Conservation (phyloP, 2,888 invertebrate species). For the Himalopsyche anomala region DNA sequence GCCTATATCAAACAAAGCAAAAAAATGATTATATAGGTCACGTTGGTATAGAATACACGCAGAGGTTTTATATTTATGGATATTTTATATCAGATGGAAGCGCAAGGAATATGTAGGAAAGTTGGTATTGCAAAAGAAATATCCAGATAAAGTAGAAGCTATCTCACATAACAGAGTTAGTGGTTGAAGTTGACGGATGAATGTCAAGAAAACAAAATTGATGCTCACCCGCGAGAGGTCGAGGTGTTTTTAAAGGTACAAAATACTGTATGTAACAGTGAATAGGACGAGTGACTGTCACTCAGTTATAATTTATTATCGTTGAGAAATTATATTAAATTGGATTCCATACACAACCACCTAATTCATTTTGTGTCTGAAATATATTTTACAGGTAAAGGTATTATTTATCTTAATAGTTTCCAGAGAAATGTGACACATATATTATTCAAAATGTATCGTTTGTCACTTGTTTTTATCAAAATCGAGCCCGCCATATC, state of each 20-base stretch:
- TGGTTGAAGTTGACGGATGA: conserved; percentile 29
- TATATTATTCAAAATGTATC: no score
- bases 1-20: no score
- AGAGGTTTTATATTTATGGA: no score
- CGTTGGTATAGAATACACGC: no score
- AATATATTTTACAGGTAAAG: no score
- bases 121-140: conserved; percentile 22
- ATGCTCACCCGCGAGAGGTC: conserved; percentile 13
- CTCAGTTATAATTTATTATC: conserved; percentile 25
- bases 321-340: neutral
- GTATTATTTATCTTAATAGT: no score
- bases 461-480: no score
- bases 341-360: no score
- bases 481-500: no score
- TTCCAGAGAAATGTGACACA: no score
- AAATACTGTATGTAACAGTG: conserved; percentile 25
- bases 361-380: no score
- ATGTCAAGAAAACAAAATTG: conserved; percentile 34
- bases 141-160: conserved; percentile 21
- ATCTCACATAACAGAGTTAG: conserved; percentile 34
- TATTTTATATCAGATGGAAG: neutral
- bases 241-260: conserved; percentile 34
- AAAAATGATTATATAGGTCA: no score
- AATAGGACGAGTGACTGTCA: conserved; percentile 11
- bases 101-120: neutral